A percentile compares a stretch with the other conserved stretches of the same genome.
Conservation (phyloP, 2,797 vertebrate genomes). For the Molossus alvarezi region DNA sequence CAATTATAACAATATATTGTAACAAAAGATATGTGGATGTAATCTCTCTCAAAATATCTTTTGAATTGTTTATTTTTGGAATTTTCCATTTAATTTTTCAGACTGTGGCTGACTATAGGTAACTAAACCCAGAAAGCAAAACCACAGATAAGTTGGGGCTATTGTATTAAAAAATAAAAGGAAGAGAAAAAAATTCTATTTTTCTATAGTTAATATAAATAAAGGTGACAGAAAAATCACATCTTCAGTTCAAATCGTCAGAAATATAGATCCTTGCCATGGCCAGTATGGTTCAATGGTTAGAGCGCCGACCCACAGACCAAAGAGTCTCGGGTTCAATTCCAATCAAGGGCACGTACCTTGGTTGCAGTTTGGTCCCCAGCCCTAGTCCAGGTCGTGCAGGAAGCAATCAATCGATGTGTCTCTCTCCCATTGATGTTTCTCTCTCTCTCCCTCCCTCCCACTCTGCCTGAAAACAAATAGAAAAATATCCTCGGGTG, state of each 20-base stretch:
- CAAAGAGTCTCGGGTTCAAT: too few species aligned
- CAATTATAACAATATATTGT: neutral
- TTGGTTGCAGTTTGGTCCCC: too few species aligned
- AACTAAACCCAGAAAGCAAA: neutral
- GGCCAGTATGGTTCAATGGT: too few species aligned
- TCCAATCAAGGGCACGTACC: too few species aligned
- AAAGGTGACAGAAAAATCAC: constrained; percentile 38
- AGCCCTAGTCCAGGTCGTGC: too few species aligned
- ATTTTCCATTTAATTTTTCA: constrained; percentile 33
- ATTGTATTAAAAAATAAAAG: constrained; percentile 55
- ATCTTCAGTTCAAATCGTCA: constrained; percentile 58
- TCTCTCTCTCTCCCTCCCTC: too few species aligned
- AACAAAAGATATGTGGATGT: neutral
- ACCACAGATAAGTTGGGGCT: neutral
- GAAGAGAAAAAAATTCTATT: constrained; percentile 38
- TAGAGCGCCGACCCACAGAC: too few species aligned
- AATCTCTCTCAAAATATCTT: neutral
- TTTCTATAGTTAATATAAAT: constrained; percentile 57
- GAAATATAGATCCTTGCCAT: neutral
- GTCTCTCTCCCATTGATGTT: too few species aligned
- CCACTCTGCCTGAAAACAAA: too few species aligned
- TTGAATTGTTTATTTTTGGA: neutral
- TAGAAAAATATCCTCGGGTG: too few species aligned
- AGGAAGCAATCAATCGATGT: too few species aligned
- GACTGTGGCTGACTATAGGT: neutral